Conservation (phyloP, 2,113 vertebrate genomes). For the Cyprinodon tularosa region DNA sequence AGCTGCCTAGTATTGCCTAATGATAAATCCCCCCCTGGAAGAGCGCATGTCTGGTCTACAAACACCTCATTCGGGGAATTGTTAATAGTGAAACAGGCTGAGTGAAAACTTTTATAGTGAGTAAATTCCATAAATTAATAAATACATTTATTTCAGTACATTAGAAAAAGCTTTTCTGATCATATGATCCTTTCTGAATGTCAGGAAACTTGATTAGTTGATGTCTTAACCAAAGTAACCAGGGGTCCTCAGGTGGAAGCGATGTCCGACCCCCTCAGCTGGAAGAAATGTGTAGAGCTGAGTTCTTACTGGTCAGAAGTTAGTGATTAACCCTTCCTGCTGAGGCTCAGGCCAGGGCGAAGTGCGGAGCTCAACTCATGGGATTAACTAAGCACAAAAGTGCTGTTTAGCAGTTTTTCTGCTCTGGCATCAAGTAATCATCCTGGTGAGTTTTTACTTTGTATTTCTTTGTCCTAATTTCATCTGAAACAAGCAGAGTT, state of each 20-base stretch:
- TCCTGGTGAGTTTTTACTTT: constrained; percentile 50
- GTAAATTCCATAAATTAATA: no score
- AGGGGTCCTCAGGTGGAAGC: constrained; percentile 21
- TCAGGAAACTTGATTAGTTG: background rate
- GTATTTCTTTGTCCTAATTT: background rate
- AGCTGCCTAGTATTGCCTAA: no score
- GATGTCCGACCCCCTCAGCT: constrained; percentile 37
- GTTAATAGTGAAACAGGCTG: no score
- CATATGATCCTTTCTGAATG: background rate
- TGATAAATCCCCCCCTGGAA: no score
- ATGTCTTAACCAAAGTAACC: background rate
- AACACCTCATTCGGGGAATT: no score
- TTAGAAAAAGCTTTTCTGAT: background rate
- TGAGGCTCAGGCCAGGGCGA: constrained; percentile 37
- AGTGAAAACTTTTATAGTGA: no score
- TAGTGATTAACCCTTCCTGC: constrained; percentile 73
- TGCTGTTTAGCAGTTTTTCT: constrained; percentile 24
- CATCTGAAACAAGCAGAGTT: background rate
- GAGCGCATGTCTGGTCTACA: no score
- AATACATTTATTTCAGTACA: background rate
- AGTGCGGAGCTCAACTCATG: constrained; percentile 29
- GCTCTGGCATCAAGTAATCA: constrained; percentile 16
- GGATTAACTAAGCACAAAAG: constrained; percentile 1
- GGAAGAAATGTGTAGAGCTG: constrained; percentile 62
- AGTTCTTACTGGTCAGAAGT: constrained; percentile 41